Conservation (phyloP, 2,888 invertebrate genomes). For the Drosophila ustulata region DNA sequence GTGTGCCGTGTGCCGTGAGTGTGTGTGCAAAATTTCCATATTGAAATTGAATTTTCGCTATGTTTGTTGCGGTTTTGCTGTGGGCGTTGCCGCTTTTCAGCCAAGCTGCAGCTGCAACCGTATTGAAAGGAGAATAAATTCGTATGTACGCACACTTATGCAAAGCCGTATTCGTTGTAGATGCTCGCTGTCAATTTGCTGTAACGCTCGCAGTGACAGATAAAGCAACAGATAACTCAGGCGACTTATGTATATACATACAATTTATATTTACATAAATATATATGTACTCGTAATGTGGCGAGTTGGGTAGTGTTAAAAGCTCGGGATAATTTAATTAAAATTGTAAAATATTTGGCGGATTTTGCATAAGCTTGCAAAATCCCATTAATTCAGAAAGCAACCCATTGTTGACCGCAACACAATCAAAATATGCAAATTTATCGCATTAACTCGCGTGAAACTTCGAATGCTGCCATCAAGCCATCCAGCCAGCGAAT, state of each 20-base stretch:
- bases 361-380: slow-evolving; percentile 81
- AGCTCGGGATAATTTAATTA: slow-evolving; percentile 79
- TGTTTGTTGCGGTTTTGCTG: slow-evolving; percentile 66
- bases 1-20: slow-evolving; percentile 20
- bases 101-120: slow-evolving; percentile 29
- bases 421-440: slow-evolving; percentile 84
- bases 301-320: slow-evolving; percentile 54
- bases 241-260: slow-evolving; percentile 12
- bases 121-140: slow-evolving; percentile 16
- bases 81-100: slow-evolving; percentile 41
- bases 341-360: slow-evolving; percentile 80
- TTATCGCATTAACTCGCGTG: slow-evolving; percentile 82
- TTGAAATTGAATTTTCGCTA: slow-evolving; percentile 82
- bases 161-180: slow-evolving; percentile 13
- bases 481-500: slow-evolving; percentile 33
- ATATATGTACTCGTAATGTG: slow-evolving; percentile 4
- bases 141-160: slow-evolving; percentile 9
- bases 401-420: slow-evolving; percentile 82
- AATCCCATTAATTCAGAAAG: slow-evolving; percentile 83
- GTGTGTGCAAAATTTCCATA: slow-evolving; percentile 69
- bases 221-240: slow-evolving; percentile 35
- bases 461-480: slow-evolving; percentile 56
- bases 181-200: slow-evolving; percentile 43
- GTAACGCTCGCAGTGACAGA: slow-evolving; percentile 21
- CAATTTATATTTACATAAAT: slow-evolving; percentile 11